A percentile compares a stretch with the other conserved stretches of the same genome.
Conservation (phyloP, 1,140 invertebrate genomes). For the Micrasema minimum region DNA sequence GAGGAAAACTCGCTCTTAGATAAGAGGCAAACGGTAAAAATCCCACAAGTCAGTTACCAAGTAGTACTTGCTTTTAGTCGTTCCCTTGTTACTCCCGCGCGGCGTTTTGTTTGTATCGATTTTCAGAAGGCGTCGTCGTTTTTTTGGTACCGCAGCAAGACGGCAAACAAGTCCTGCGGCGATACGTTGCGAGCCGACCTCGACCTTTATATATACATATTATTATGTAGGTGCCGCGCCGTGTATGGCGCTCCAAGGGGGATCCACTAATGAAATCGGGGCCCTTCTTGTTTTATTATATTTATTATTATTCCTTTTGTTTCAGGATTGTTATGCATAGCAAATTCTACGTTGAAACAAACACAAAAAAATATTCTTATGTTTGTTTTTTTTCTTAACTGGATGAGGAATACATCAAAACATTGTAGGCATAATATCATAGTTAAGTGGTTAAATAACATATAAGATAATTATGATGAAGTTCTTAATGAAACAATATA, state of each 20-base stretch:
- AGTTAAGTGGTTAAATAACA: no score
- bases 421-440: no score
- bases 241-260: not conserved
- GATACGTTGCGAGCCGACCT: constrained; percentile 27
- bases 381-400: no score
- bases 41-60: not conserved
- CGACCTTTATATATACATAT: constrained; percentile 24
- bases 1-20: no score
- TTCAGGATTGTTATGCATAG: not conserved
- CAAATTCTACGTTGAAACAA: no score
- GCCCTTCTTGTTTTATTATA: no score
- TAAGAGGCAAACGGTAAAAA: not conserved
- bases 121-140: constrained; percentile 1
- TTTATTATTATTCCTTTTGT: constrained; percentile 2
- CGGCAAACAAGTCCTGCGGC: constrained; percentile 26
- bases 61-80: no score
- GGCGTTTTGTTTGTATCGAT: not conserved
- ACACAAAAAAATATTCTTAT: no score
- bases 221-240: constrained; percentile 27
- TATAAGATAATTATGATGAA: no score
- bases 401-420: no score
- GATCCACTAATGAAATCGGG: constrained; percentile 25
- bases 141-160: constrained; percentile 22
- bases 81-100: not conserved
- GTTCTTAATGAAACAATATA: no score